Base-by-base conservation (phyloP, 2,888 invertebrate genomes). In the Beris morrisii region DNA sequence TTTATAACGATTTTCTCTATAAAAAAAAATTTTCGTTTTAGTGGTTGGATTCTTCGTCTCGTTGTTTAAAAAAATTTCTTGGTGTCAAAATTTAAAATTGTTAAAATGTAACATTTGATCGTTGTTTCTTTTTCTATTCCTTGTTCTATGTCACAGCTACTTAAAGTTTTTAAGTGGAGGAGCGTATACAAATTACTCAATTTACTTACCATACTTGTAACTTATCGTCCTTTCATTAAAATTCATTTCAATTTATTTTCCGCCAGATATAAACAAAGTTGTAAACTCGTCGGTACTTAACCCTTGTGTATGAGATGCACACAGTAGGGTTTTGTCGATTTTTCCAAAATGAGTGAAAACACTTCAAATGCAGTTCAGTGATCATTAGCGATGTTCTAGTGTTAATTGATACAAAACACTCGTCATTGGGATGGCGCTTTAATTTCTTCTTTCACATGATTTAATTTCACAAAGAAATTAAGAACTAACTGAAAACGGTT, bases 371-470 rank as follows among this genome's bases (percentile, higher is more conserved):
- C 43, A 55, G 65, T 58, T 61, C 52, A 52, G 48, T 59, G 59
- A 68, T 68, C 55, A 65, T 68, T 65, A 68, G 65, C 43, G 44
- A 50, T 31, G 45, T 52, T 65, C 61, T 38, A 68, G 68, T 68
- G 65, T 61, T 65, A 68, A 68, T 61, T 59, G 68, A 68, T 61
- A 68, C 28, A 68, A 65, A 68, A 65, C 68, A 68, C 38, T 48
- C 55, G 43, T 50, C 5, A 22, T 12, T 46, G 12, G 6, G 13
- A 66, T 66, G 66, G 61, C 66, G 61, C 66, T 66, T 59, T 13
- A 54, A 48, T 50, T 53, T 59, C 32, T 44, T 38, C 38, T 38
- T 38, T 38, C 38, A 38, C 38, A 38, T 38, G 38, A 38, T 38
- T 38, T 38, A 38, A 38, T 38, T 38, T 38, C 38, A 38, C 7